These are phyloP conservation scores for Tapirus terrestris DNA, from an alignment of 2,113 vertebrate genomes.

Conservation along the genomic window DNA sequence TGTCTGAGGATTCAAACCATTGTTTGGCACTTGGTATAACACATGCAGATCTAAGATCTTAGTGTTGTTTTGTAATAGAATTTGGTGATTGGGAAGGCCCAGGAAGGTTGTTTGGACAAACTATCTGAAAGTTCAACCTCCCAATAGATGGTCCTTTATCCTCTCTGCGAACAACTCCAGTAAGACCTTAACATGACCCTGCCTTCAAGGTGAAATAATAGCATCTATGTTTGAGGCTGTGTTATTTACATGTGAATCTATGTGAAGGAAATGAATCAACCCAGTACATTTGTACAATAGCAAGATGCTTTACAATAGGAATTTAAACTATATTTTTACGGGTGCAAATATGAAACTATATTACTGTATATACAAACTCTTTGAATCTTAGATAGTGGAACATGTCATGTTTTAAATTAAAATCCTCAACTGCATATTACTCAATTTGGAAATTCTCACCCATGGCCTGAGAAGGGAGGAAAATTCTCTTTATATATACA, in stretches of 20 bases:
- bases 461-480: not conserved
- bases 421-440: not conserved
- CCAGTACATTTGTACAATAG: not conserved
- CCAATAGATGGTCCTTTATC: not conserved
- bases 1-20: not conserved
- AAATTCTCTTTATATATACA: not conserved
- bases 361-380: not conserved
- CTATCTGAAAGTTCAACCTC: not conserved
- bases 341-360: conserved; percentile 10
- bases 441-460: not conserved
- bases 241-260: not conserved
- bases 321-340: not conserved
- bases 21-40: not conserved
- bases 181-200: not conserved
- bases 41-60: not conserved
- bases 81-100: not conserved
- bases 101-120: not conserved
- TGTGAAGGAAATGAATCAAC: not conserved
- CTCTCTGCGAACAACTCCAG: not conserved
- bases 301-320: not conserved
- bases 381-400: conserved; percentile 17
- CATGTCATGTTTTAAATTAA: not conserved
- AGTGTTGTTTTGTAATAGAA: not conserved
- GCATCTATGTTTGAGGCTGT: not conserved
- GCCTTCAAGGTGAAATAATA: not conserved